Evolutionary conservation across 2,113 vertebrate genomes (phyloP).

Genomic region (Cnemophilus loriae): DNA sequence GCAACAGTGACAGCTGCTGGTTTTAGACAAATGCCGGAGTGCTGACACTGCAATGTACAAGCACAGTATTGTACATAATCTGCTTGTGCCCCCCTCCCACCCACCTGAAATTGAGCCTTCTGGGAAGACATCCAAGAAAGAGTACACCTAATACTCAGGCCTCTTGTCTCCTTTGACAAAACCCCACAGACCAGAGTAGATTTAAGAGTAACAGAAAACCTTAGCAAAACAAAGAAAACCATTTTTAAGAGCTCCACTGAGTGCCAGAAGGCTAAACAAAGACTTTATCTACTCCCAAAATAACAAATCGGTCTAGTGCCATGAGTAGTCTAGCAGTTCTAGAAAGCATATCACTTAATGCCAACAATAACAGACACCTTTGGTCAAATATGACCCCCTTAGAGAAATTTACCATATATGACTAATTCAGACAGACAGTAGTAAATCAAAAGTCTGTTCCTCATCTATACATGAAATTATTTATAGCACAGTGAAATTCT

Average conservation of each 20-base stretch:
- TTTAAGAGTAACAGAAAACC: constrained; percentile 54
- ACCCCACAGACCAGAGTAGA: background rate
- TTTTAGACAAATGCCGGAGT: background rate
- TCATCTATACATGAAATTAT: constrained; percentile 6
- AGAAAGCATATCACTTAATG: constrained; percentile 16
- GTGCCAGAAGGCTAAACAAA: constrained; percentile 59
- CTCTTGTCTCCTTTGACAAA: constrained; percentile 22
- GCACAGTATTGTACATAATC: background rate
- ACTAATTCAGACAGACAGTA: constrained; percentile 25
- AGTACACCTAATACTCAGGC: constrained; percentile 9
- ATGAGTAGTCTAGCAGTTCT: constrained; percentile 1
- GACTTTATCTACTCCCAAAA: constrained; percentile 53
- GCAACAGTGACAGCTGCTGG: background rate
- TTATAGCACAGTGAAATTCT: constrained; percentile 15
- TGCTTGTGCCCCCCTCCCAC: background rate
- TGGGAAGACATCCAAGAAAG: constrained; percentile 50
- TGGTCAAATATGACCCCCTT: background rate
- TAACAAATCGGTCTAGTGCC: constrained; percentile 33
- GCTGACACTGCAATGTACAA: constrained; percentile 7
- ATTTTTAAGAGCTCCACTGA: constrained; percentile 32
- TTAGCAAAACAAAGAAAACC: constrained; percentile 49
- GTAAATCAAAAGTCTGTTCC: constrained; percentile 18
- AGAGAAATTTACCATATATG: constrained; percentile 18
- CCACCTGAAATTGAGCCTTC: constrained; percentile 29
- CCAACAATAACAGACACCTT: constrained; percentile 61